These are phyloP conservation scores for Petrolisthes manimaculis DNA, from an alignment of 2,888 invertebrate species.

Conservation along the genomic window DNA sequence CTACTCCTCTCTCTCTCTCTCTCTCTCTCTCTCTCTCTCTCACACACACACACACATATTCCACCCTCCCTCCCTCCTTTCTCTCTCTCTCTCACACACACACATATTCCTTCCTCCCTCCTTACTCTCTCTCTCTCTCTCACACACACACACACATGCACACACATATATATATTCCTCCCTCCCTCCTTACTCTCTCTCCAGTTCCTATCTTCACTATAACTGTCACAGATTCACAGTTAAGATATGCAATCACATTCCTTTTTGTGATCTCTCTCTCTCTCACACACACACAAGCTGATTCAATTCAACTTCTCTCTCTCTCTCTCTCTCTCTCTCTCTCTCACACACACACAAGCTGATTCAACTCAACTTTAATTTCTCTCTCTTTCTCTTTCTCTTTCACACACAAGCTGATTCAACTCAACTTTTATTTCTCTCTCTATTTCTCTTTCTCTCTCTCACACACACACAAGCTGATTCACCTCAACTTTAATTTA, in stretches of 20 bases:
- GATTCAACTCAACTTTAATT: not conserved
- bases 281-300: not conserved
- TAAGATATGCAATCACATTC: not conserved
- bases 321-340: not conserved
- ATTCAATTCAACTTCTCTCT: not conserved
- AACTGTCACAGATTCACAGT: not conserved
- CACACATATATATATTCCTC: not conserved
- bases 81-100: not conserved
- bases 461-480: slow-evolving; percentile 9
- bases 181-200: too few species aligned
- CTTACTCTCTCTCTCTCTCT: not conserved
- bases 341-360: not conserved
- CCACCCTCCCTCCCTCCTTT: not conserved
- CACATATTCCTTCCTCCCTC: not conserved
- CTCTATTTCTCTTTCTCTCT: too few species aligned
- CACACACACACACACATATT: not conserved
- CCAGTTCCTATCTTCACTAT: not conserved
- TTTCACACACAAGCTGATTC: not conserved
- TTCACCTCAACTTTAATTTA: too few species aligned
- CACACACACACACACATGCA: not conserved
- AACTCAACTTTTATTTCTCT: not conserved
- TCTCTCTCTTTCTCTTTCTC: not conserved
- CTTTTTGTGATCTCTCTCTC: not conserved
- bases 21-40: not conserved
- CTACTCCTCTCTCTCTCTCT: not conserved